Percentiles rank a stretch among this genome's conserved stretches.
These are phyloP conservation scores for Aurelia aurita complex sp. Pacific DNA, from an alignment of 30 jellyfish, hydroid and myxozoan species.

Conservation along the genomic window DNA sequence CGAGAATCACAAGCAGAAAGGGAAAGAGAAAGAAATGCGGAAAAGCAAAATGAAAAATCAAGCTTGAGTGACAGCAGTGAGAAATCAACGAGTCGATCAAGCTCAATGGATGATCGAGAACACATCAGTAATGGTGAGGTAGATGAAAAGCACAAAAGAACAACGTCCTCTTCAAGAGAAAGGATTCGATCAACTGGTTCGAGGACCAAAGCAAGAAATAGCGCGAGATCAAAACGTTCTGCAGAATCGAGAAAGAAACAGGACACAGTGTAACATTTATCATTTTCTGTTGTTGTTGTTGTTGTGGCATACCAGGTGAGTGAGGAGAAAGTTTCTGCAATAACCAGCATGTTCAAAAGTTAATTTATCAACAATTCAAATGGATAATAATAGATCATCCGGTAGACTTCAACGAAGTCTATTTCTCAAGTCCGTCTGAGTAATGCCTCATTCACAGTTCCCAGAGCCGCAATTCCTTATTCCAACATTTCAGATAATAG, in stretches of 20 bases:
- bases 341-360: no score
- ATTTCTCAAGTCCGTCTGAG: no score
- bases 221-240: slow-evolving; percentile 27
- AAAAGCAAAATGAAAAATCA: neutral
- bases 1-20: slow-evolving; percentile 32
- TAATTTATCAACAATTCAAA: no score
- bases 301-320: neutral
- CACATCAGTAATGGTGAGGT: slow-evolving; percentile 37
- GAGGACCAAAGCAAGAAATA: slow-evolving; percentile 6
- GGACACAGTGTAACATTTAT: neutral
- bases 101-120: slow-evolving; percentile 60
- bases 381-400: no score
- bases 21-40: neutral
- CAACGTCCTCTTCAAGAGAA: slow-evolving; percentile 44
- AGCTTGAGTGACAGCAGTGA: slow-evolving; percentile 27
- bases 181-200: slow-evolving; percentile 32
- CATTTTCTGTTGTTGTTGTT: neutral
- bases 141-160: slow-evolving; percentile 21
- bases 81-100: slow-evolving; percentile 32
- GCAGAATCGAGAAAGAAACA: slow-evolving; percentile 25
- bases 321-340: no score
- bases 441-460: no score
- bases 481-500: no score
- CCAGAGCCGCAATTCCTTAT: no score
- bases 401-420: no score